Base-by-base conservation (phyloP, 1,140 invertebrate species). In the Oryzaephilus surinamensis region DNA sequence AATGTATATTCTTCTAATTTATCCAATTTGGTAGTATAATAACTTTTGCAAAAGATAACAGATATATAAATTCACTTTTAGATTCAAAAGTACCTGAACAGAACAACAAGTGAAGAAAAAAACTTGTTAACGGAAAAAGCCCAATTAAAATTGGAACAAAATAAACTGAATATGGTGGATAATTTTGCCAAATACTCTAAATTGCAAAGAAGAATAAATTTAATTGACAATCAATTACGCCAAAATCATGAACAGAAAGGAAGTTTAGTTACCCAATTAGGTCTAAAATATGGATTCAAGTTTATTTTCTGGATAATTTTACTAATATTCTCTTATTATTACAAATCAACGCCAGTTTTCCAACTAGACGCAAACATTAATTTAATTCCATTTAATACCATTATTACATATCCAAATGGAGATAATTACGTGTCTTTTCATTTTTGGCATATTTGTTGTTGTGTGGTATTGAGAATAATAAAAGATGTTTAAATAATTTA, bases 361-460 rank as follows among this genome's bases (percentile, higher is more conserved):
- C 40, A 46, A 41, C 40, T 60, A 6, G 45, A 51, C 15, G 38
- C 49, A 26, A 45, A 43, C 6, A 41, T 55, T 20, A 47, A 58
- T 48, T 41, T 60, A 24, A 46, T 28, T 10, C 58, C 58, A 26
- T 58, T 60, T 47, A 47, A 41, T 16, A 43, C 38, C 16, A 15
- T 60, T n/a, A 60, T 60, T 42, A 51, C 54, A 6, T 60, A 51
- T 49, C 56, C 58, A 28, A 54, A 54, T 45, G 51, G 49, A 11
- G 27, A 17, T 11, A 60, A 60, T 49, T 29, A 36, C 33, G 51
- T 60, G n/a, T 60, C 58, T 15, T 55, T 60, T 28, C 56, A 58
- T 50, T 52, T 58, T 40, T 60, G 58, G 58, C 41, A 51, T 11
- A 49, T 60, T 32, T 57, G 51, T 41, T 55, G 55, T 46, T 46